Base-by-base conservation (phyloP, 2,888 invertebrate species). In the Diplazon laetatorius region DNA sequence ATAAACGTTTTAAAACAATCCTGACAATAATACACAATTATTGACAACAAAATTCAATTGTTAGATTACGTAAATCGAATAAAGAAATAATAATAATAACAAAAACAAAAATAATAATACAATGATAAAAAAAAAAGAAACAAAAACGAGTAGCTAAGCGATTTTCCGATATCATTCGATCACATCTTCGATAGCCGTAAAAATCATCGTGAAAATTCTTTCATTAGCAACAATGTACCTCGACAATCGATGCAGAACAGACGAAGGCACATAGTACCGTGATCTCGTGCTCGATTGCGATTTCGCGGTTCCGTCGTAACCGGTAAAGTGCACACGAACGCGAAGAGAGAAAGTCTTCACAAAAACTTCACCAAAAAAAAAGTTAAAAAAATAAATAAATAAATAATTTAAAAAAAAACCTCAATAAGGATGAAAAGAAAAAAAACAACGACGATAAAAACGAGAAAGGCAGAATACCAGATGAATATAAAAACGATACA, bases 181-280 rank as follows among this genome's bases (percentile, higher is more conserved):
- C 5, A n/a, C n/a, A n/a, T n/a, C n/a, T n/a, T n/a, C n/a, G n/a
- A n/a, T n/a, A n/a, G n/a, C n/a, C n/a, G n/a, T n/a, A n/a, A n/a
- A n/a, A n/a, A n/a, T n/a, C 18, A 37, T 59, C 39, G 12, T 37
- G 14, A 12, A 37, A 14, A 57, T 57, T 14, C 37, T 55, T 12
- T 18, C 59, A 59, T 37, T 39, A 59, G 20, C 39, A 59, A 59
- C 20, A 63, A 4, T 42, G 85, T 91, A 93, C 93, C 93, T 92
- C 92, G 91, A 88, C 93, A 93, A 90, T 93, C 92, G 83, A 92
- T 91, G 89, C 93, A 93, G 86, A 93, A 91, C 80, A 93, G 89
- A 85, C 92, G 91, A 71, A 93, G 91, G 84, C 93, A 92, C 89
- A 93, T 90, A 88, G 87, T 92, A 91, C 92, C 91, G 73, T 55